phyloP scores from a whole-genome alignment of 2,888 invertebrate genomes.

The Leptinotarsa tumamoca region DNA sequence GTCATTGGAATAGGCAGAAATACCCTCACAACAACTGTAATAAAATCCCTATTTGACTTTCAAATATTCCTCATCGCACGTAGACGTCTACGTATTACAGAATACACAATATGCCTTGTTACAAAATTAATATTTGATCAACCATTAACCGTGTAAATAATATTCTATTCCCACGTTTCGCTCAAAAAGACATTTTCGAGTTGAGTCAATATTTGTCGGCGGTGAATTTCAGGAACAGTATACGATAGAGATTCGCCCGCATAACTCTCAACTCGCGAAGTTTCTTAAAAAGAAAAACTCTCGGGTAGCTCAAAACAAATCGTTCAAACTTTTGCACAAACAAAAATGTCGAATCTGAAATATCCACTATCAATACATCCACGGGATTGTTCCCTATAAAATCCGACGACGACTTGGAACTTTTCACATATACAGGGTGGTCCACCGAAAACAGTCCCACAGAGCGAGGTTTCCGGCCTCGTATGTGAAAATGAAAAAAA shows the following conservation, averaged over 20 bases:
- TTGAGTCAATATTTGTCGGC: slow-evolving; percentile 46
- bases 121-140: slow-evolving; percentile 34
- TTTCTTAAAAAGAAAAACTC: slow-evolving; percentile 50
- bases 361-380: slow-evolving; percentile 54
- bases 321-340: slow-evolving; percentile 60
- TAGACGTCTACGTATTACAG: not conserved
- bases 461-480: too few species aligned
- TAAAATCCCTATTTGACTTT: slow-evolving; percentile 1
- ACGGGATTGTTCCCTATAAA: slow-evolving; percentile 25
- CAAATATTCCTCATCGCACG: not conserved
- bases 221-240: slow-evolving; percentile 42
- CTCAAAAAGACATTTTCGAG: slow-evolving; percentile 37
- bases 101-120: slow-evolving; percentile 17
- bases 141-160: slow-evolving; percentile 32
- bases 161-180: slow-evolving; percentile 32
- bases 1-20: not conserved
- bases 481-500: too few species aligned
- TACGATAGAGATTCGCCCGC: slow-evolving; percentile 40
- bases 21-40: not conserved
- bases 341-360: slow-evolving; percentile 59
- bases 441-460: not conserved
- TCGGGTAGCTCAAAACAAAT: slow-evolving; percentile 57
- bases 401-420: slow-evolving; percentile 25
- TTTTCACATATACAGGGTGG: slow-evolving; percentile 32
- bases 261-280: slow-evolving; percentile 47